A percentile compares a stretch with the other conserved stretches of the same genome.
Conservation (phyloP, 2,797 vertebrate genomes). For the Chiroxiphia lanceolata region DNA sequence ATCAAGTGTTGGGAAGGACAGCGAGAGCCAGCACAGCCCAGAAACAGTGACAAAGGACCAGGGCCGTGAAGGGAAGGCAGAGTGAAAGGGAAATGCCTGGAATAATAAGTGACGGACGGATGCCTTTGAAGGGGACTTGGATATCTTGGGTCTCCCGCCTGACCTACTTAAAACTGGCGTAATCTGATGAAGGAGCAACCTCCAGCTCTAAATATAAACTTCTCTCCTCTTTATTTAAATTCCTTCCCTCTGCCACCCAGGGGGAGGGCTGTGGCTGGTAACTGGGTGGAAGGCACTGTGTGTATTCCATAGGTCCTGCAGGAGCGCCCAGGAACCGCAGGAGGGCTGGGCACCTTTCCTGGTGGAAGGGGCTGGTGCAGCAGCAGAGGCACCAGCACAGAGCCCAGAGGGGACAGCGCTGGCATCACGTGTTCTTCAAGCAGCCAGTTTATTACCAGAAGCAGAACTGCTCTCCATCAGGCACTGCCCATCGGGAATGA, state of each 20-base stretch:
- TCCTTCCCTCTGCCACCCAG: neutral
- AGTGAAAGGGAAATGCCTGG: conserved; percentile 46
- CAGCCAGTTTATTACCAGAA: neutral
- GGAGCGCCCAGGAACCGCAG: neutral
- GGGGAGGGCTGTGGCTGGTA: neutral
- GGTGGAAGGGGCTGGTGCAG: accelerated
- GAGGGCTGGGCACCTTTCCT: neutral
- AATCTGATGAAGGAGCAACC: conserved; percentile 54
- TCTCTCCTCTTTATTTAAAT: neutral
- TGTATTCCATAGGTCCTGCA: accelerated
- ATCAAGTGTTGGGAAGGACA: neutral
- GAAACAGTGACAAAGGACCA: neutral
- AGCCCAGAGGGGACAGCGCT: neutral
- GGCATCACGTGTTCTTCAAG: accelerated
- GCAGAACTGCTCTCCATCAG: neutral
- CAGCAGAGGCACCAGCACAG: neutral
- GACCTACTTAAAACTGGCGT: conserved; percentile 63
- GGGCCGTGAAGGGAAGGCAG: conserved; percentile 7
- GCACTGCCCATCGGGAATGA: neutral
- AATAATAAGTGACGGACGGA: conserved; percentile 60
- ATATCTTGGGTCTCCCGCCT: conserved; percentile 49
- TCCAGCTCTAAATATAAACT: conserved; percentile 42
- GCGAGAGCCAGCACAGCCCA: neutral
- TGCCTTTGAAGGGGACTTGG: conserved; percentile 64
- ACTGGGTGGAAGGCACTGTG: neutral